phyloP scores from a whole-genome alignment of 2,888 invertebrate genomes.

The Muschampia plurimacula region DNA sequence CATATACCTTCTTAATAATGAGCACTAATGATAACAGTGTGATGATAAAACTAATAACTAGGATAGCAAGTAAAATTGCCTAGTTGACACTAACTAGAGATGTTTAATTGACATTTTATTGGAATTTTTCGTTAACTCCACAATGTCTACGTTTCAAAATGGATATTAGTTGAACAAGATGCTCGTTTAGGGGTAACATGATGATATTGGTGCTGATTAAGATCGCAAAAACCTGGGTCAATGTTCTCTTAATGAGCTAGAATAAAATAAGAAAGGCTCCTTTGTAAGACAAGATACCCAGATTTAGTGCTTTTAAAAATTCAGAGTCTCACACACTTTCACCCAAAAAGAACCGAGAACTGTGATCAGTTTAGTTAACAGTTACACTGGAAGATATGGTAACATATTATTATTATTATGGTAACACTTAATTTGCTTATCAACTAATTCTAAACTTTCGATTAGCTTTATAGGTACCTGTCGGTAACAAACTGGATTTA shows the following conservation, averaged over 20 bases:
- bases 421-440: background rate
- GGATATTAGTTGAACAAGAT: too few relatives aligned
- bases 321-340: conserved; percentile 83
- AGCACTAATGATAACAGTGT: conserved; percentile 37
- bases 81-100: background rate
- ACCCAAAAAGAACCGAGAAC: conserved; percentile 57
- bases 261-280: conserved; percentile 80
- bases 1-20: conserved; percentile 51
- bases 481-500: background rate
- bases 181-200: background rate
- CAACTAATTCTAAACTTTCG: background rate
- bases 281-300: conserved; percentile 71
- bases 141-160: background rate
- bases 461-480: background rate
- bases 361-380: background rate
- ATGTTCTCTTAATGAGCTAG: conserved; percentile 72
- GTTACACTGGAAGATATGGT: background rate
- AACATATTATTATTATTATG: background rate
- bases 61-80: too few relatives aligned
- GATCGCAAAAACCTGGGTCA: conserved; percentile 63
- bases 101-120: background rate
- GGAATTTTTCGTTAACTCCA: background rate
- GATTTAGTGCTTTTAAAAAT: conserved; percentile 80
- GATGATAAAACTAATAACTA: background rate
- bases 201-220: background rate